These are phyloP conservation scores for Onychomys arenicola DNA, from an alignment of 2,797 vertebrate genomes.

Conservation along the genomic window DNA sequence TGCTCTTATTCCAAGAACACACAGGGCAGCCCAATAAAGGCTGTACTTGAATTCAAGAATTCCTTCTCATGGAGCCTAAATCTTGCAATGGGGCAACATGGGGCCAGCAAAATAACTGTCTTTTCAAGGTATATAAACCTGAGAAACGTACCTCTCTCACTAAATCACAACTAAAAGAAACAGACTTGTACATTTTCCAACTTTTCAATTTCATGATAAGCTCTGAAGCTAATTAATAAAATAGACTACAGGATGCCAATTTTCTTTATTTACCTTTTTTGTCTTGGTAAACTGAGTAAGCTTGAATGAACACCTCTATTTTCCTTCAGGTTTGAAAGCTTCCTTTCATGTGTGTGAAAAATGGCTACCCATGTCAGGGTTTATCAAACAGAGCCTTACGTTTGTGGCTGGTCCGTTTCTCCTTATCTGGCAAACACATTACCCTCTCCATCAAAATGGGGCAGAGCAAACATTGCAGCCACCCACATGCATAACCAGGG, in stretches of 20 bases:
- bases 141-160: conserved; percentile 60
- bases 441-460: conserved; percentile 90
- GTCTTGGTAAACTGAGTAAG: conserved; percentile 78
- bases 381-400: conserved; percentile 89
- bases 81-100: conserved; percentile 56
- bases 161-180: conserved; percentile 68
- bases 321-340: conserved; percentile 82
- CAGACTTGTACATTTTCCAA: conserved; percentile 68
- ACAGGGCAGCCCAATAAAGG: conserved; percentile 20
- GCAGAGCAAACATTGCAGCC: conserved; percentile 87
- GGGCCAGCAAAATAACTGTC: conserved; percentile 65
- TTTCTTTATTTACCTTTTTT: conserved; percentile 78
- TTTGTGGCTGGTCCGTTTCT: conserved; percentile 86
- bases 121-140: conserved; percentile 59
- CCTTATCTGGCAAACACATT: conserved; percentile 91
- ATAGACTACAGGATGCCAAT: conserved; percentile 75
- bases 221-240: conserved; percentile 83
- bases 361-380: conserved; percentile 87
- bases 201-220: conserved; percentile 83
- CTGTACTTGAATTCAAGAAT: conserved; percentile 71
- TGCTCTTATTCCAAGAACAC: background rate
- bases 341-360: conserved; percentile 89
- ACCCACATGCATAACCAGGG: conserved; percentile 88
- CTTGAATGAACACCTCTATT: conserved; percentile 77
- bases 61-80: conserved; percentile 66